phyloP scores from a whole-genome alignment of 2,888 invertebrate species.

The Ormia ochracea region DNA sequence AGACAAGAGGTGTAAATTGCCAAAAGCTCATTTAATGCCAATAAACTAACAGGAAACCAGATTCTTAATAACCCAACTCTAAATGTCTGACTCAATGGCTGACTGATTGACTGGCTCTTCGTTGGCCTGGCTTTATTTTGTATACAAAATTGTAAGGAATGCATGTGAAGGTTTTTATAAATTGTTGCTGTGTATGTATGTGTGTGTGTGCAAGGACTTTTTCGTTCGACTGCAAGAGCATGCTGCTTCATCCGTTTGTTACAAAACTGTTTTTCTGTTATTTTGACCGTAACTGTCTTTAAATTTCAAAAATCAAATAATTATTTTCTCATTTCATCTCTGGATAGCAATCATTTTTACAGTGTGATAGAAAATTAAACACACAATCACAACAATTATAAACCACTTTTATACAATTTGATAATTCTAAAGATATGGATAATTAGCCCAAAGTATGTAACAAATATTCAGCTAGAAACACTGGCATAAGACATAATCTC shows the following conservation, averaged over 20 bases:
- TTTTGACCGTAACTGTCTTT: constrained; percentile 33
- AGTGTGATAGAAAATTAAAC: not conserved
- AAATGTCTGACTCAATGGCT: not conserved
- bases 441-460: too few relatives aligned
- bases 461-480: too few relatives aligned
- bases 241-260: constrained; percentile 24
- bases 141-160: not conserved
- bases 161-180: not conserved
- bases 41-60: constrained; percentile 63
- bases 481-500: too few relatives aligned
- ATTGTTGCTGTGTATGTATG: not conserved
- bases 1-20: constrained; percentile 67
- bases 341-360: not conserved
- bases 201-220: not conserved
- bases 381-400: too few relatives aligned
- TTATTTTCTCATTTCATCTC: constrained; percentile 1
- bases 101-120: not conserved
- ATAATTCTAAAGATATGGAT: too few relatives aligned
- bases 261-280: constrained; percentile 22
- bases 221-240: too few relatives aligned
- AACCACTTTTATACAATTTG: too few relatives aligned
- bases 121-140: not conserved
- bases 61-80: constrained; percentile 44
- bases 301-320: constrained; percentile 39
- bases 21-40: constrained; percentile 67